Evolutionary conservation across 2,797 vertebrate genomes (phyloP), one percentile per base, ranked within the genome.

Genomic region (Nyctibius grandis): DNA sequence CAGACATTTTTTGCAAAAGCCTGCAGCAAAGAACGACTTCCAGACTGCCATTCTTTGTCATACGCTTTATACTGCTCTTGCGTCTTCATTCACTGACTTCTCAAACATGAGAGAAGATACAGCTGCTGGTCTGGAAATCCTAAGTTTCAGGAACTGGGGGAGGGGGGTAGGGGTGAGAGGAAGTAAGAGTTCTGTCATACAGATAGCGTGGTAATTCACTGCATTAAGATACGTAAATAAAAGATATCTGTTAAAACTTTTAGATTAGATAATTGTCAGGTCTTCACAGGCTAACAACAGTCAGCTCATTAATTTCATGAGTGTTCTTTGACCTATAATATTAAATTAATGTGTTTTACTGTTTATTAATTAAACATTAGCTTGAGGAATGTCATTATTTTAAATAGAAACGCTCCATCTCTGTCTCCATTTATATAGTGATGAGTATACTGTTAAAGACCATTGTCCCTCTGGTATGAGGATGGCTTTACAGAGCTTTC

Each of bases 341-440:
- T 64, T 33, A 77, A 86, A 87, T 73, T 22, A 78, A 81, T 73
- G 48, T 68, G 50, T 40, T 92, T 95, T 68, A 78, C 34, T 85
- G 48, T 93, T 89, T 96, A 87, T 89, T 93, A 96, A 89, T 89
- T 59, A 59, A 91, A 36, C 60, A 77, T 61, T 64, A 80, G 16
- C 73, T 76, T 74, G 63, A 88, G 48, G 56, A 86, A 60, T 85
- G 77, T 15, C 29, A 33, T 76, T 38, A 25, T 73, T 96, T 92
- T 56, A 60, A 67, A 74, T 12, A 69, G 80, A 38, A 95, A 26
- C 26, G 17, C 36, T 95, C 26, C 28, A 63, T 86, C 73, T 75
- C 61, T 84, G 26, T 57, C 92, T 84, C 36, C 40, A 2, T 8
- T 51, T 45, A 7, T 38, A 16, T 0, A 19, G 57, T 34, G 59